phyloP scores from a whole-genome alignment of 2,113 vertebrate species.

The Oostethus manadensis region DNA sequence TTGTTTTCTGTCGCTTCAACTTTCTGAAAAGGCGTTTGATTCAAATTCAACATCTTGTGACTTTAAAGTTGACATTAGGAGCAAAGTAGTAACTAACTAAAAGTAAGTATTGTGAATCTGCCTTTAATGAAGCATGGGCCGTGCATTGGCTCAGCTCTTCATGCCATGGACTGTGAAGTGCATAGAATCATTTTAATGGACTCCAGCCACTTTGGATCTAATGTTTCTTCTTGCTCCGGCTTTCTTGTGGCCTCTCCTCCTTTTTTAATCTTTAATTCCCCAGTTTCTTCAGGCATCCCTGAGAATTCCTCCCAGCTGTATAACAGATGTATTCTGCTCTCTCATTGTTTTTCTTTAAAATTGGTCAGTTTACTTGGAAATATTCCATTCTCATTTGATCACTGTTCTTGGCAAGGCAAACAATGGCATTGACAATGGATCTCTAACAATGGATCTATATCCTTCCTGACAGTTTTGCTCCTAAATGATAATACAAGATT shows the following conservation, averaged over 20 bases:
- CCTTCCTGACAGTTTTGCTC: no score
- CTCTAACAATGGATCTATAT: no score
- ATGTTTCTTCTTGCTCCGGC: constrained; percentile 37
- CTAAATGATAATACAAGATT: no score
- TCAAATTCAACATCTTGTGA: constrained; percentile 18
- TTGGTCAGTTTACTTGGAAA: constrained; percentile 23
- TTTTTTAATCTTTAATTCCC: constrained; percentile 49
- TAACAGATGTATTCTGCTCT: constrained; percentile 59
- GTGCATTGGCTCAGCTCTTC: constrained; percentile 4
- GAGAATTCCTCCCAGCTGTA: constrained; percentile 60
- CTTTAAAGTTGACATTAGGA: constrained; percentile 26
- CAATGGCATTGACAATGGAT: constrained; percentile 26
- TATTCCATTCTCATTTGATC: constrained; percentile 34
- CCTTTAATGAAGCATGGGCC: neutral
- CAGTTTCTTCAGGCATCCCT: constrained; percentile 43
- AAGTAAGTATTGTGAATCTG: no score
- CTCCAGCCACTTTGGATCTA: constrained; percentile 56
- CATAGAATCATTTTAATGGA: constrained; percentile 44
- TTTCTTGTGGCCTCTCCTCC: constrained; percentile 21
- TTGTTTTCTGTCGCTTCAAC: constrained; percentile 30
- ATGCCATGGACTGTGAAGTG: constrained; percentile 12
- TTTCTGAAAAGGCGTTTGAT: constrained; percentile 26
- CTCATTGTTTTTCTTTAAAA: constrained; percentile 21
- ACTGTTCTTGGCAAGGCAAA: constrained; percentile 14
- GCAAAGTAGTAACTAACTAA: constrained; percentile 2